Percentiles rank a stretch among this genome's conserved stretches.
Conservation (phyloP, 1,140 invertebrate species). For the Neoseiulus cucumeris region DNA sequence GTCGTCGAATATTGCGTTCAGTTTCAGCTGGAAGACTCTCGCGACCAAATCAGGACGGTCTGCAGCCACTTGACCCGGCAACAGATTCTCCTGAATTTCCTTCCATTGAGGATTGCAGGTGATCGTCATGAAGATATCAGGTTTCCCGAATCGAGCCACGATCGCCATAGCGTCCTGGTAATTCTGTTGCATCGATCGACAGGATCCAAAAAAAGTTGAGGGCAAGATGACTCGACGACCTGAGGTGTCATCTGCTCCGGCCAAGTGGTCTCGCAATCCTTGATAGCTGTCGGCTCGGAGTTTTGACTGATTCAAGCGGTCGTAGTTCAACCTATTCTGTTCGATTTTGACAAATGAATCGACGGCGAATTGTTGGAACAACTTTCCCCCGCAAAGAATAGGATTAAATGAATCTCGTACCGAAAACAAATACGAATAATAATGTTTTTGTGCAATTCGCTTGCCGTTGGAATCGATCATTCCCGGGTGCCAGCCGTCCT, state of each 20-base stretch:
- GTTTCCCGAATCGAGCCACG: conserved; percentile 20
- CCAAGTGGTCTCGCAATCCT: conserved; percentile 19
- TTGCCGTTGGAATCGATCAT: too few relatives aligned
- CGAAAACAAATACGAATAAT: too few relatives aligned
- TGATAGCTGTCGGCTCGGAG: conserved; percentile 20
- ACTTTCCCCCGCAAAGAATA: too few relatives aligned
- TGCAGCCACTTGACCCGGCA: conserved; percentile 16
- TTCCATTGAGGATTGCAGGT: conserved; percentile 20
- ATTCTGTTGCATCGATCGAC: conserved; percentile 19
- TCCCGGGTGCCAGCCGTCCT: too few relatives aligned
- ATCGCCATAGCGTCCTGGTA: conserved; percentile 28
- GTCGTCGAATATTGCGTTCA: conserved; percentile 20
- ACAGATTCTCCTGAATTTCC: conserved; percentile 23
- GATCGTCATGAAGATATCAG: conserved; percentile 22
- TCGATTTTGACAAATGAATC: conserved; percentile 20
- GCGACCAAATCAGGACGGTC: conserved; percentile 22
- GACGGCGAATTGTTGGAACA: conserved; percentile 9
- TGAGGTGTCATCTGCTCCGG: conserved; percentile 11
- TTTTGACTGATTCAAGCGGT: conserved; percentile 17
- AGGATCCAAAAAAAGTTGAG: conserved; percentile 21
- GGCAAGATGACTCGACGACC: conserved; percentile 20
- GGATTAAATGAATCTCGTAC: too few relatives aligned
- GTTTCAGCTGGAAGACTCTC: conserved; percentile 21
- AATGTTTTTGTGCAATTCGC: too few relatives aligned
- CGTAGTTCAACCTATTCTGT: conserved; percentile 17